A percentile compares a stretch with the other conserved stretches of the same genome.
Evolutionary conservation across 1,140 invertebrate genomes (phyloP).

Genomic region (Macrocentrus cingulum): DNA sequence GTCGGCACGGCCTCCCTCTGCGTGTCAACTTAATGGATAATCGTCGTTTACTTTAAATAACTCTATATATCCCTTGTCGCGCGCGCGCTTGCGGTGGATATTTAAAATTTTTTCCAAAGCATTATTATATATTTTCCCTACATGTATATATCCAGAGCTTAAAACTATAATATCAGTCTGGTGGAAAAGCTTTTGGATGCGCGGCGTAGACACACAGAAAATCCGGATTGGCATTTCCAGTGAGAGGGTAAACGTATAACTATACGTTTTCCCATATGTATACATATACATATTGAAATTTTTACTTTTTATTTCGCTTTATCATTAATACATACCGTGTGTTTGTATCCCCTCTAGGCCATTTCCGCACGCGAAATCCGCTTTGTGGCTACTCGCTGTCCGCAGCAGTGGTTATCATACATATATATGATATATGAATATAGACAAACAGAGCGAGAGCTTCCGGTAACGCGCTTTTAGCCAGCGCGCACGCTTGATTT

Average conservation of each 20-base stretch:
- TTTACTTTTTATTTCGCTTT: conserved; percentile 3
- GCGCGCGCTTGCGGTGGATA: too few species aligned
- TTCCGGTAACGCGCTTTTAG: conserved; percentile 51
- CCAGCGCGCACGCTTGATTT: conserved; percentile 48
- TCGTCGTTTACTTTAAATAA: conserved; percentile 3
- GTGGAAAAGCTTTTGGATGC: too few species aligned
- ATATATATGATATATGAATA: conserved; percentile 14
- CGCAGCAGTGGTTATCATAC: conserved; percentile 34
- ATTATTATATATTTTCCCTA: neutral
- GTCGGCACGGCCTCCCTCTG: neutral
- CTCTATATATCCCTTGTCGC: neutral
- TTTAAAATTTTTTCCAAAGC: too few species aligned
- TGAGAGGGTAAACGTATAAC: neutral
- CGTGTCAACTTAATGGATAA: neutral
- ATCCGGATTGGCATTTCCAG: conserved; percentile 5
- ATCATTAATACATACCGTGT: conserved; percentile 25
- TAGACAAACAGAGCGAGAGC: conserved; percentile 30
- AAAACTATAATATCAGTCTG: neutral
- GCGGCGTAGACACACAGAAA: neutral
- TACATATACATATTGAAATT: neutral
- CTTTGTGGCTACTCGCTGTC: conserved; percentile 47
- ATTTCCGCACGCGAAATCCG: conserved; percentile 36
- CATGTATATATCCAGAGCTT: neutral
- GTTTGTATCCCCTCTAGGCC: conserved; percentile 9
- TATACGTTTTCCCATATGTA: neutral